Evolutionary conservation across 1,140 invertebrate species (phyloP).

Genomic region (Penaeus chinensis): DNA sequence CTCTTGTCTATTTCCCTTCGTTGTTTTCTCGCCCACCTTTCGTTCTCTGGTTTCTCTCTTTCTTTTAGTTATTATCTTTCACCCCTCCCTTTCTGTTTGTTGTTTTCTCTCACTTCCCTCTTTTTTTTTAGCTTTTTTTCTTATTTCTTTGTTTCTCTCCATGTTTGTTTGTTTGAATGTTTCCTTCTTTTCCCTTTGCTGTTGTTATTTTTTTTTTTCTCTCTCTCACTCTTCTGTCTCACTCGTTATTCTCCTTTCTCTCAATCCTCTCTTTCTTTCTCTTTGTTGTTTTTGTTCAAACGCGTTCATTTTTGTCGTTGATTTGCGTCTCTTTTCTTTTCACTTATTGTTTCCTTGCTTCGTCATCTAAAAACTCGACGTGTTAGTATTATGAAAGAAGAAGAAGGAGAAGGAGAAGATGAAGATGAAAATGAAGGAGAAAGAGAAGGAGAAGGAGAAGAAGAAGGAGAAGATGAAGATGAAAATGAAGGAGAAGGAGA

Average conservation of each 20-base stretch:
- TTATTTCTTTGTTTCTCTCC: not conserved
- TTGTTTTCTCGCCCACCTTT: too few species aligned
- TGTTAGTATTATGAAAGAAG: not conserved
- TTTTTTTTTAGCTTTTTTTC: not conserved
- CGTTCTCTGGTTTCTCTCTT: too few species aligned
- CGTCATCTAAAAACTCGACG: not conserved
- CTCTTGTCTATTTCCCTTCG: too few species aligned
- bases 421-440: not conserved
- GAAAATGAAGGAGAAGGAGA: not conserved
- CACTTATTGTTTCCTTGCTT: not conserved
- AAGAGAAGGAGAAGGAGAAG: conserved; percentile 3
- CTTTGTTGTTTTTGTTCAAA: not conserved
- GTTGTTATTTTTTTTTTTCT: not conserved
- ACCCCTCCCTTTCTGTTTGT: too few species aligned
- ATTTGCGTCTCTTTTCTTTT: not conserved
- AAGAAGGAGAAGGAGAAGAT: not conserved
- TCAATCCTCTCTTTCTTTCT: not conserved
- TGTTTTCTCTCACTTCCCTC: not conserved
- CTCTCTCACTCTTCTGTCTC: not conserved
- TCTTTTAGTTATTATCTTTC: too few species aligned
- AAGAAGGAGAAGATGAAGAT: not conserved
- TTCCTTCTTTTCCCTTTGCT: not conserved
- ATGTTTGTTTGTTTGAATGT: not conserved
- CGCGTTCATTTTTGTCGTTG: not conserved
- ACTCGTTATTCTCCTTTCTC: not conserved